A percentile compares a stretch with the other conserved stretches of the same genome.
Evolutionary conservation across 1,140 invertebrate species (phyloP).

Genomic region (Drosophila kikkawai): DNA sequence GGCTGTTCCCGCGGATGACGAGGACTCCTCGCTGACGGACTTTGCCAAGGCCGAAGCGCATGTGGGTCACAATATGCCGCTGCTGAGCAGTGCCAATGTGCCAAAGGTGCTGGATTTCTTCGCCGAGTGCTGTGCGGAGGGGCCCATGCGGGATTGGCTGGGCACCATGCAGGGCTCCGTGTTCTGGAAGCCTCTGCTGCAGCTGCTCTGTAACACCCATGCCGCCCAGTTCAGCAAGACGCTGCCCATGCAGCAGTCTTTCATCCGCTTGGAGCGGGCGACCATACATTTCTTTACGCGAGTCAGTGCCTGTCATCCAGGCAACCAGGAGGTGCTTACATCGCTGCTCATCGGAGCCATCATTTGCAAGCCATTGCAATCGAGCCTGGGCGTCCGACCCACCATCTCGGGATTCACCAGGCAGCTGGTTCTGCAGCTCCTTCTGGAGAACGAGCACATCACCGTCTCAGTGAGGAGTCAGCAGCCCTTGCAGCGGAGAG

Average conservation of each 20-base stretch:
- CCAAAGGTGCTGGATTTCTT: constrained; percentile 92
- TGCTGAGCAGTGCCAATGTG: constrained; percentile 78
- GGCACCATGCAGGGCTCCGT: constrained; percentile 90
- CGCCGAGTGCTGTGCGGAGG: constrained; percentile 91
- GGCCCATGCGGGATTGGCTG: constrained; percentile 94
- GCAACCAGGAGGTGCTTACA: constrained; percentile 93
- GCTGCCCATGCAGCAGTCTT: constrained; percentile 86
- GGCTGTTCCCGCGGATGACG: constrained; percentile 1
- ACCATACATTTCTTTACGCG: constrained; percentile 91
- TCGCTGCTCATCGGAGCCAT: constrained; percentile 87
- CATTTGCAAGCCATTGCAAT: constrained; percentile 69
- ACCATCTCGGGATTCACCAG: constrained; percentile 94
- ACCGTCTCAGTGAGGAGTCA: constrained; percentile 89
- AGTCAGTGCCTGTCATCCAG: constrained; percentile 93
- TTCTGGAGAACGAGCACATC: constrained; percentile 94
- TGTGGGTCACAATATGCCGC: constrained; percentile 26
- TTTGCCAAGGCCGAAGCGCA: constrained; percentile 85
- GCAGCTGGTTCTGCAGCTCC: constrained; percentile 92
- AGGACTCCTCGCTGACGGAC: constrained; percentile 84
- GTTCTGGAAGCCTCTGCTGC: constrained; percentile 93
- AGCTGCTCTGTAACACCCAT: constrained; percentile 88
- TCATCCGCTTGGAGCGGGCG: constrained; percentile 89
- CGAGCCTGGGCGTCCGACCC: constrained; percentile 43
- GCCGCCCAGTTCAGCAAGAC: constrained; percentile 84
- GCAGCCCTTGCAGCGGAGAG: constrained; percentile 72